Evolutionary conservation across 2,888 invertebrate species (phyloP).

Genomic region (Lepetodrilus schrolli): DNA sequence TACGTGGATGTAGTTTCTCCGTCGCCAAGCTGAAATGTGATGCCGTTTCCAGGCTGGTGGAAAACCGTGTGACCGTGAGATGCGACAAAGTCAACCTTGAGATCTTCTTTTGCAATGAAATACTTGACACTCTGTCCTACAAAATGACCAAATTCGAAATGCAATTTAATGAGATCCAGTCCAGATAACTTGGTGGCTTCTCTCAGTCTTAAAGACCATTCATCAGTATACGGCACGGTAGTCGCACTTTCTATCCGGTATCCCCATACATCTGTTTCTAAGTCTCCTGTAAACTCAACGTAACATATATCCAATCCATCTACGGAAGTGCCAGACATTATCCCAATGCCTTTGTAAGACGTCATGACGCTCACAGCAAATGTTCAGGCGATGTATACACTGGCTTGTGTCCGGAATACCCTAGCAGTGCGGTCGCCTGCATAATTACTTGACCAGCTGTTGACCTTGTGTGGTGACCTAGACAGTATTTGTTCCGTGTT

Average conservation of each 20-base stretch:
- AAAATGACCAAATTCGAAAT: constrained; percentile 67
- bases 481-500: no score
- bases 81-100: constrained; percentile 59
- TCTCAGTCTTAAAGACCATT: constrained; percentile 57
- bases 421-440: background rate
- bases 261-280: constrained; percentile 64
- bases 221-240: constrained; percentile 57
- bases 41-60: constrained; percentile 65
- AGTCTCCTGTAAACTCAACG: constrained; percentile 66
- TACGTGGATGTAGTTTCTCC: constrained; percentile 66
- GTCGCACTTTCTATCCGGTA: constrained; percentile 58
- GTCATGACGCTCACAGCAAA: constrained; percentile 53
- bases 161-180: constrained; percentile 61
- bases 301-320: constrained; percentile 71
- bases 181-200: constrained; percentile 52
- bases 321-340: constrained; percentile 71
- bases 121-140: constrained; percentile 55
- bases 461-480: no score
- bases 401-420: background rate
- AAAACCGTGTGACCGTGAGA: constrained; percentile 72
- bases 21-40: constrained; percentile 71
- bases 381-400: no score
- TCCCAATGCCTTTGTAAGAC: constrained; percentile 65
- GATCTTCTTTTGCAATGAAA: constrained; percentile 48
- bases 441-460: background rate